A percentile compares a stretch with the other conserved stretches of the same genome.
phyloP scores from a whole-genome alignment of 2,113 vertebrate genomes.

The Aplodontia rufa region DNA sequence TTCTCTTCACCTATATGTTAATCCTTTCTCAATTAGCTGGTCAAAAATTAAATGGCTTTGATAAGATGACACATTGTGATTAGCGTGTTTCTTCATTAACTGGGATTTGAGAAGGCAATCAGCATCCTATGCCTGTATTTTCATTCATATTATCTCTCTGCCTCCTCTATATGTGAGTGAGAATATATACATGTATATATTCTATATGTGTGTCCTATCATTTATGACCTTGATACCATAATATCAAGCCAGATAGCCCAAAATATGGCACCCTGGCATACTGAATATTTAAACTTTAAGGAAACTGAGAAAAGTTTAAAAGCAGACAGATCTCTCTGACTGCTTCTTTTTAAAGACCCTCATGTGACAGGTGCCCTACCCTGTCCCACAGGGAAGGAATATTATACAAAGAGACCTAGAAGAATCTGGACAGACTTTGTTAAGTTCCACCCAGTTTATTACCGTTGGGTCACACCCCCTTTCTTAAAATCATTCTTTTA shows the following conservation, averaged over 20 bases:
- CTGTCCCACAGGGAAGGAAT: not conserved
- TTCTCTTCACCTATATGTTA: not conserved
- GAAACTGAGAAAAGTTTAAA: not conserved
- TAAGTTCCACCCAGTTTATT: not conserved
- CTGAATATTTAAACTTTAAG: not conserved
- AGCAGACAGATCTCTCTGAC: not conserved
- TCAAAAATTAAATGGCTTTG: not conserved
- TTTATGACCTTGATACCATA: not conserved
- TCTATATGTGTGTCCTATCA: not conserved
- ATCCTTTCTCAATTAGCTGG: not conserved
- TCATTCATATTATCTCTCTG: not conserved
- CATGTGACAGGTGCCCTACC: not conserved
- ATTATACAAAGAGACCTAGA: not conserved
- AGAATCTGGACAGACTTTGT: not conserved
- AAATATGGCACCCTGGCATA: not conserved
- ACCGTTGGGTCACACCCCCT: not conserved
- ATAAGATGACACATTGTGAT: not conserved
- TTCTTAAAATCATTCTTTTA: not conserved
- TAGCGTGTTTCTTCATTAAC: constrained; percentile 6
- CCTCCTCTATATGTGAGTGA: too few species aligned
- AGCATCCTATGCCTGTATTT: not conserved
- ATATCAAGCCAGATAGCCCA: not conserved
- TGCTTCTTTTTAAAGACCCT: not conserved
- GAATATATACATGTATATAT: not conserved
- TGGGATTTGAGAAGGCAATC: not conserved